Conservation (phyloP, 35 echinoderm and acorn worm species). For the Lytechinus variegatus region DNA sequence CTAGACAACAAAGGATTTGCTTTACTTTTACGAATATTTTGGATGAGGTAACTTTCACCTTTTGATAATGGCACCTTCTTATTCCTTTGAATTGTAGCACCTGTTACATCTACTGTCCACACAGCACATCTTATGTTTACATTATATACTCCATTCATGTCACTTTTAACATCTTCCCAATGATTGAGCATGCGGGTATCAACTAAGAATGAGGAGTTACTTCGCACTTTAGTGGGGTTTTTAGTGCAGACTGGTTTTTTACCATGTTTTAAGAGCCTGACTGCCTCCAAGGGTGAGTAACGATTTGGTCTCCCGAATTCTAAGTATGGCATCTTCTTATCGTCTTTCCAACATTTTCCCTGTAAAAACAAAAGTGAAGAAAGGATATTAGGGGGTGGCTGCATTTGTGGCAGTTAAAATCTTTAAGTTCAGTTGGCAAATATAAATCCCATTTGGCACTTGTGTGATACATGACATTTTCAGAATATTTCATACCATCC, state of each 20-base stretch:
- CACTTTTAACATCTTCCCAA: too few relatives aligned
- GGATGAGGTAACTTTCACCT: background rate
- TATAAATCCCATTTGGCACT: too few relatives aligned
- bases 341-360: too few relatives aligned
- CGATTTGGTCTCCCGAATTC: background rate
- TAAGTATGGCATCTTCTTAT: background rate
- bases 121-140: background rate
- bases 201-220: background rate
- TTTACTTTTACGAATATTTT: constrained; percentile 22
- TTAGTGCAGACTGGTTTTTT: background rate
- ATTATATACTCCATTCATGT: background rate
- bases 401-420: too few relatives aligned
- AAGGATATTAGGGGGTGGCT: too few relatives aligned
- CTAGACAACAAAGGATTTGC: background rate
- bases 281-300: background rate
- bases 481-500: too few relatives aligned
- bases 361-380: too few relatives aligned
- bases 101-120: constrained; percentile 2
- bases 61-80: background rate
- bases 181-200: too few relatives aligned
- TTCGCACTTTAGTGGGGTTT: background rate
- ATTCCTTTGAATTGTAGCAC: background rate
- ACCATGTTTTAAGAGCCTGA: background rate
- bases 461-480: too few relatives aligned
- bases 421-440: too few relatives aligned